These are phyloP conservation scores for Archocentrus centrarchus DNA, from an alignment of 2,113 vertebrate genomes.

Conservation along the genomic window DNA sequence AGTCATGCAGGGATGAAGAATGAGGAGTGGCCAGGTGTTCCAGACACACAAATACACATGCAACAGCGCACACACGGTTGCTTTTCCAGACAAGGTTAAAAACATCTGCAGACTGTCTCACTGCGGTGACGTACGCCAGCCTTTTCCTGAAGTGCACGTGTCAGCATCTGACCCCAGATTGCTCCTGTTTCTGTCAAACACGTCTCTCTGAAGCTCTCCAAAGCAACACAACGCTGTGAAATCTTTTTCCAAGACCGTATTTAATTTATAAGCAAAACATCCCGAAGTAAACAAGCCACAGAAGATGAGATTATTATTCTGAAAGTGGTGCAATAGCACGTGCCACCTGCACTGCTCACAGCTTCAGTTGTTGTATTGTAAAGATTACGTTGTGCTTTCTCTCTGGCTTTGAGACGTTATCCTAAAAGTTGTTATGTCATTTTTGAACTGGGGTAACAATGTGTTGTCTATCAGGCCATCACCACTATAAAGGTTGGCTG, in stretches of 20 bases:
- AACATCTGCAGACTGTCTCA: conserved; percentile 3
- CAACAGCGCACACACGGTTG: neutral
- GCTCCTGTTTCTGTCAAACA: neutral
- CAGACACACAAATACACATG: neutral
- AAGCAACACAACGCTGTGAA: neutral
- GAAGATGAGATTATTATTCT: neutral
- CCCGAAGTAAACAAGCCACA: neutral
- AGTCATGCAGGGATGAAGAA: conserved; percentile 63
- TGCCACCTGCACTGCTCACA: too few relatives aligned
- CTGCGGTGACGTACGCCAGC: neutral
- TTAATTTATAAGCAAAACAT: neutral
- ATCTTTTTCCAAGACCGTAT: neutral
- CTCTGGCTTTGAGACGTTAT: too few relatives aligned
- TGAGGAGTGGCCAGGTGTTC: conserved; percentile 60
- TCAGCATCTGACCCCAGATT: neutral
- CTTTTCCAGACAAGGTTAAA: conserved; percentile 40
- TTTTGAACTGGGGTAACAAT: too few relatives aligned
- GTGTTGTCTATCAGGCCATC: too few relatives aligned
- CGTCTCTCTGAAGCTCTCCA: neutral
- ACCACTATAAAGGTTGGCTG: too few relatives aligned
- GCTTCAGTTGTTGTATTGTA: too few relatives aligned
- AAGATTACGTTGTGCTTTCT: too few relatives aligned
- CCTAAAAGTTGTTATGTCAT: too few relatives aligned
- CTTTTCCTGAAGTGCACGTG: neutral
- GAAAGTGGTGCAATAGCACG: too few relatives aligned